Conservation (phyloP, 2,113 vertebrate genomes). For the Periophthalmus modestus region DNA sequence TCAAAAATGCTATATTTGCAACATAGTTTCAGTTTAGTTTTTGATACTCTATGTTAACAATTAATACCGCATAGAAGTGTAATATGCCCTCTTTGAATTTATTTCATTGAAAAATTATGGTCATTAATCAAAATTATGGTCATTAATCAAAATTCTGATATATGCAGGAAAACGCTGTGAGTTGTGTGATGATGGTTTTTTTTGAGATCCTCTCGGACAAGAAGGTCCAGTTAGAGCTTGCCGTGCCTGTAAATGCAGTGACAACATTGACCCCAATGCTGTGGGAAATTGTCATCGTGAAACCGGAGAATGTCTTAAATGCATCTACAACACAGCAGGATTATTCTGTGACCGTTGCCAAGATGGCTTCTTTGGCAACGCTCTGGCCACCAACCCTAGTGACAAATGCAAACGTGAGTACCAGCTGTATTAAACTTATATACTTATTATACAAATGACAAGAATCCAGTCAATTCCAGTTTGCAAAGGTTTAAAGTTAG, state of each 20-base stretch:
- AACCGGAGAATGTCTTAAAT: conserved; percentile 89
- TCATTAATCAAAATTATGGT: not conserved
- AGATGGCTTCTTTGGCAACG: conserved; percentile 86
- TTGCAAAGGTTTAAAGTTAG: no score
- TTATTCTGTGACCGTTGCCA: conserved; percentile 89
- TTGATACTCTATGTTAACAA: no score
- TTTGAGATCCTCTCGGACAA: conserved; percentile 87
- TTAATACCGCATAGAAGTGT: no score
- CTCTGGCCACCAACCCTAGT: conserved; percentile 74
- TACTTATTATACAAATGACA: no score
- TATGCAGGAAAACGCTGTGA: conserved; percentile 90
- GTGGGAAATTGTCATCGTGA: conserved; percentile 86
- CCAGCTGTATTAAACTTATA: no score
- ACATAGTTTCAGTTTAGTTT: no score
- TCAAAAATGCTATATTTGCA: no score
- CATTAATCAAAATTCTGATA: not conserved
- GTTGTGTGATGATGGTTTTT: conserved; percentile 95
- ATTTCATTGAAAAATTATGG: not conserved
- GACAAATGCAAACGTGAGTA: conserved; percentile 88
- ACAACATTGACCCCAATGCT: conserved; percentile 90
- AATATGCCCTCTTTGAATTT: no score
- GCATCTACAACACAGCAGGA: conserved; percentile 87
- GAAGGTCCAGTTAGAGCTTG: conserved; percentile 79
- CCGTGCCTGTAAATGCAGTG: conserved; percentile 88
- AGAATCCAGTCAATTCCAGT: no score